A percentile compares a stretch with the other conserved stretches of the same genome.
Evolutionary conservation across 1,140 invertebrate genomes (phyloP).

Genomic region (Heliconius himera): DNA sequence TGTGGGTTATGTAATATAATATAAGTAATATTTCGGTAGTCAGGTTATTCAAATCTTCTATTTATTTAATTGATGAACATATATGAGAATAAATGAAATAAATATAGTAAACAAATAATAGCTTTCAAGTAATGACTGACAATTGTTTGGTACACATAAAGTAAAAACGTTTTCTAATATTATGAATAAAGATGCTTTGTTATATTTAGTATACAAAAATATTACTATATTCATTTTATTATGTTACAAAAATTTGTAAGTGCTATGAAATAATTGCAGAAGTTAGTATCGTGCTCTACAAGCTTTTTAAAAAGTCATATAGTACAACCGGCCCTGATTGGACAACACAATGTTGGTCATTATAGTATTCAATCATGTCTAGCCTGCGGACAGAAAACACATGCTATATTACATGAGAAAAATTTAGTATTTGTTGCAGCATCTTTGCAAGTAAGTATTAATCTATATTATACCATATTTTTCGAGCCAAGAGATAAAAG

Average conservation of each 20-base stretch:
- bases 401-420: conserved; percentile 63
- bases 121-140: background rate
- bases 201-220: too few species aligned
- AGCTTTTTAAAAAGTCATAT: conserved; percentile 57
- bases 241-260: background rate
- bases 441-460: conserved; percentile 55
- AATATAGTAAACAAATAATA: background rate
- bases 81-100: background rate
- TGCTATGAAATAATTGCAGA: conserved; percentile 46
- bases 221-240: background rate
- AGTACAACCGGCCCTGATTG: conserved; percentile 61
- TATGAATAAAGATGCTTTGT: background rate
- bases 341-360: conserved; percentile 53
- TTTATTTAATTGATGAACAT: background rate
- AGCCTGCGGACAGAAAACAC: conserved; percentile 66
- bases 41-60: background rate
- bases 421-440: conserved; percentile 56
- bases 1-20: conserved; percentile 30
- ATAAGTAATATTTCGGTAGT: conserved; percentile 11
- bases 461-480: background rate
- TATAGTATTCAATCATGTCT: conserved; percentile 70
- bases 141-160: background rate
- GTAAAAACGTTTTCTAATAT: too few species aligned
- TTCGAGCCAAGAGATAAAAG: too few species aligned
- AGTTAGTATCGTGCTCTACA: conserved; percentile 55